phyloP scores from a whole-genome alignment of 2,888 invertebrate species.

The Tubulanus polymorphus region DNA sequence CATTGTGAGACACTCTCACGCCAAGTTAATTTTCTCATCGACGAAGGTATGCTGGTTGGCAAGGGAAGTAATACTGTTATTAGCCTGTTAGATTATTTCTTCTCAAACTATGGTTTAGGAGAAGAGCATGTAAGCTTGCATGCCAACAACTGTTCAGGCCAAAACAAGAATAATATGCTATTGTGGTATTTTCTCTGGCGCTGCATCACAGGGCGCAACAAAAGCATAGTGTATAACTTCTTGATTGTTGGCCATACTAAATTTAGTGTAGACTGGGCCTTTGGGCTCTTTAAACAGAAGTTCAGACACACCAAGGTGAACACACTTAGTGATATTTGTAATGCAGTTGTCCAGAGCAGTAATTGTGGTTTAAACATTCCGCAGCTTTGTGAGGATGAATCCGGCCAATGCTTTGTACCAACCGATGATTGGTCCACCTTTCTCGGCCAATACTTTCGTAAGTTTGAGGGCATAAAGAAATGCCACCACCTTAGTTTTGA shows the following conservation, averaged over 20 bases:
- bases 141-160: slow-evolving; percentile 24
- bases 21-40: slow-evolving; percentile 24
- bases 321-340: slow-evolving; percentile 8
- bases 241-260: slow-evolving; percentile 18
- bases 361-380: slow-evolving; percentile 14
- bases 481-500: background rate
- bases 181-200: slow-evolving; percentile 19
- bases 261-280: slow-evolving; percentile 19
- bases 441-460: slow-evolving; percentile 1
- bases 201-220: slow-evolving; percentile 9
- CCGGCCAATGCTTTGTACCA: slow-evolving; percentile 10
- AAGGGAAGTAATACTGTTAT: slow-evolving; percentile 23
- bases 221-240: slow-evolving; percentile 3
- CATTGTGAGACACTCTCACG: slow-evolving; percentile 15
- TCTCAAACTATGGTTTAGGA: slow-evolving; percentile 19
- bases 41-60: slow-evolving; percentile 17
- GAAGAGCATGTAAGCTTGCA: slow-evolving; percentile 17
- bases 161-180: slow-evolving; percentile 24
- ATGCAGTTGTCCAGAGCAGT: slow-evolving; percentile 5
- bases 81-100: slow-evolving; percentile 20
- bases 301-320: slow-evolving; percentile 6
- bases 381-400: slow-evolving; percentile 14
- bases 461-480: background rate
- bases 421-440: slow-evolving; percentile 16
- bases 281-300: slow-evolving; percentile 15